Evolutionary conservation across 1,140 invertebrate genomes (phyloP).

Genomic region (Hypothenemus hampei): DNA sequence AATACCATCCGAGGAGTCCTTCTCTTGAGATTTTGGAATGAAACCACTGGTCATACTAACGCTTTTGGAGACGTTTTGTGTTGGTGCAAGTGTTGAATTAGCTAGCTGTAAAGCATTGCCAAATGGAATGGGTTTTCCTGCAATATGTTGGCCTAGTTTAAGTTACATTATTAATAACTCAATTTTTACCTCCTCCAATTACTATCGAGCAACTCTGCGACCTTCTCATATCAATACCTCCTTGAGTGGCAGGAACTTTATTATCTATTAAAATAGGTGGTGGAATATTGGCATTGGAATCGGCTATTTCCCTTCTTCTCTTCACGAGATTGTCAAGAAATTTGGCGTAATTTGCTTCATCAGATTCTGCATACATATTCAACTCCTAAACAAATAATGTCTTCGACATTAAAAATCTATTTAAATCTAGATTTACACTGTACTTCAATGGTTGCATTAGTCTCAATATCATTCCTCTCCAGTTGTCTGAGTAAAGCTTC

Average conservation of each 20-base stretch:
- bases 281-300: constrained; percentile 49
- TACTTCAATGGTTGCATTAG: constrained; percentile 64
- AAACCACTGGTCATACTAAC: constrained; percentile 39
- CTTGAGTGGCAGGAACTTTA: neutral
- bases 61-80: constrained; percentile 35
- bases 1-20: constrained; percentile 25
- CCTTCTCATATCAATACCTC: constrained; percentile 44
- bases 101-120: constrained; percentile 26
- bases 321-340: constrained; percentile 72
- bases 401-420: neutral
- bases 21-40: constrained; percentile 32
- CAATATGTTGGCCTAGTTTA: neutral
- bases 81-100: neutral
- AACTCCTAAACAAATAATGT: constrained; percentile 55
- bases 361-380: constrained; percentile 75
- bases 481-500: constrained; percentile 83
- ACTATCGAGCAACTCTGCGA: constrained; percentile 45
- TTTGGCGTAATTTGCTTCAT: constrained; percentile 85
- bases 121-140: constrained; percentile 36
- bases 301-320: constrained; percentile 64
- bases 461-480: constrained; percentile 83
- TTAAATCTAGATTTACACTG: neutral
- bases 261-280: constrained; percentile 19
- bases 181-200: constrained; percentile 42
- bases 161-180: neutral